Percentiles rank a stretch among this genome's conserved stretches.
These are phyloP conservation scores for Lutraria rhynchaena DNA, from an alignment of 1,140 invertebrate genomes.

Conservation along the genomic window DNA sequence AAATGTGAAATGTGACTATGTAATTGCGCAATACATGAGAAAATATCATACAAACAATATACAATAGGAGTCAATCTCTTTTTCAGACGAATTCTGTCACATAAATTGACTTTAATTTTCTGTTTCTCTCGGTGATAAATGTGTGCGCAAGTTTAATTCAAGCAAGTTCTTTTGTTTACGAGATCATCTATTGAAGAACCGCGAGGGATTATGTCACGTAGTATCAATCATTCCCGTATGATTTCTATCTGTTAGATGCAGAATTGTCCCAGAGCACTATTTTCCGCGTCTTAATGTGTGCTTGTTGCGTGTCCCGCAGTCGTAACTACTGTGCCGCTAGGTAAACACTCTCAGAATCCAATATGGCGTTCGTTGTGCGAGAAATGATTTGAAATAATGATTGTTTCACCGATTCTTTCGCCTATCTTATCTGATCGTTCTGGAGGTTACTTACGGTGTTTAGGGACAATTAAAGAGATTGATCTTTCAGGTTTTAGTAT, in stretches of 20 bases:
- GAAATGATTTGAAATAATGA: slow-evolving; percentile 56
- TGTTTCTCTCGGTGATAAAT: slow-evolving; percentile 15
- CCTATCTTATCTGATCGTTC: slow-evolving; percentile 52
- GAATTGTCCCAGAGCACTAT: slow-evolving; percentile 43
- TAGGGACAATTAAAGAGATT: slow-evolving; percentile 57
- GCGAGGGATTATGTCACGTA: slow-evolving; percentile 46
- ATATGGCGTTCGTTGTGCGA: slow-evolving; percentile 45
- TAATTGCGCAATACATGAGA: too few relatives aligned
- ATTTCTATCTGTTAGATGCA: slow-evolving; percentile 22
- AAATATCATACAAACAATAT: too few relatives aligned
- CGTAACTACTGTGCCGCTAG: slow-evolving; percentile 32
- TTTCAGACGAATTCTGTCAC: slow-evolving; percentile 26
- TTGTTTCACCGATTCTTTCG: slow-evolving; percentile 51
- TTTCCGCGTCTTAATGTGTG: slow-evolving; percentile 17
- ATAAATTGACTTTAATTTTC: slow-evolving; percentile 47
- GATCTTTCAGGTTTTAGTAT: slow-evolving; percentile 34
- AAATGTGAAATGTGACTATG: too few relatives aligned
- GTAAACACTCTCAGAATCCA: slow-evolving; percentile 33
- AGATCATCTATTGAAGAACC: slow-evolving; percentile 34
- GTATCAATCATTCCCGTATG: slow-evolving; percentile 44
- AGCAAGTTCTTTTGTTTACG: slow-evolving; percentile 50
- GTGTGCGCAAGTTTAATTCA: background rate
- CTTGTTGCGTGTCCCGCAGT: slow-evolving; percentile 42
- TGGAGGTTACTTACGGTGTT: slow-evolving; percentile 47
- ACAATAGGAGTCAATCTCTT: too few relatives aligned